Evolutionary conservation across 1,140 invertebrate species (phyloP), one percentile per base, ranked within the genome.

Genomic region (Drosophila tani): DNA sequence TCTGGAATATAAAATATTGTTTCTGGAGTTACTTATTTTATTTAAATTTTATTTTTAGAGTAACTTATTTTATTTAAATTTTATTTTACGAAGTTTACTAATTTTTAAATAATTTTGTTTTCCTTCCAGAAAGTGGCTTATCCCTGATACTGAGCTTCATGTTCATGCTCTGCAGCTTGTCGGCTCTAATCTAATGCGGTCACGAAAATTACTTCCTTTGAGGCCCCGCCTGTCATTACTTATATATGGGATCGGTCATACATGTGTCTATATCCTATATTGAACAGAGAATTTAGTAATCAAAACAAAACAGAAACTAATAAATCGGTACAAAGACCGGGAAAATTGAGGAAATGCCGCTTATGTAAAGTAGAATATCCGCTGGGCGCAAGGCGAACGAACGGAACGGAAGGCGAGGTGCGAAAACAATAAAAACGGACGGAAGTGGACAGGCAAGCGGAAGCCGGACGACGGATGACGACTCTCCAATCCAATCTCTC

Each of bases 321-420:
- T 70, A 67, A 81, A 75, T 69, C 66, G 64, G 19, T 57, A 50
- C 40, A 71, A 81, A 78, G 73, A 65, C 73, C 81, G 84, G 79
- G 62, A 90, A 88, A 88, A 75, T 81, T 83, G 75, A 88, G 84
- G 85, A 85, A 88, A 90, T 67, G 73, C 81, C 84, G 83, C 83
- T 87, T 87, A 87, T 87, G 83, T 87, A 87, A 87, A 87, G 83
- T 87, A 87, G 83, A 87, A 87, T 87, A 87, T 87, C 83, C 83
- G 83, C 85, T 79, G 77, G 35, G 35, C 8, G 45, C 75, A 65
- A 41, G 75, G 65, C 75, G 58, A 51, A 50, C 53, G 47, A 68
- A 62, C 75, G 27, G 75, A 75, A 77, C 58, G 59, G 80, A 75
- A 74, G 67, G 38, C 64, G 74, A 90, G 85, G 85, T 88, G 84